Conservation (phyloP, 2,113 vertebrate species). For the Anarrhichthys ocellatus region DNA sequence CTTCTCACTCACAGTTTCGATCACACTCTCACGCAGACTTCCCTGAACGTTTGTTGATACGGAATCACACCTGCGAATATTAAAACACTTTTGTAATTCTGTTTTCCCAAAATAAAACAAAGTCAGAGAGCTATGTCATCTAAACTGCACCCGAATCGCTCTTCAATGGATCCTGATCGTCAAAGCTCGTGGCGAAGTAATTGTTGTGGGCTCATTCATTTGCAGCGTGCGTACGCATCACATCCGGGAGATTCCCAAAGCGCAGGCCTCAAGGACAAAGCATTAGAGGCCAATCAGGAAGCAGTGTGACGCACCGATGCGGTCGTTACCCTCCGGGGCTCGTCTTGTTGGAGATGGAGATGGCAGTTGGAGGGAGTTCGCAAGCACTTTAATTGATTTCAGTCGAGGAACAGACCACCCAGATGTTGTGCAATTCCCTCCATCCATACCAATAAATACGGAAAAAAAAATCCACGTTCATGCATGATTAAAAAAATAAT, state of each 20-base stretch:
- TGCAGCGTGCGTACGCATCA: conserved; percentile 14
- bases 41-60: conserved; percentile 32
- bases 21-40: conserved; percentile 35
- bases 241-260: conserved; percentile 24
- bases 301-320: conserved; percentile 38
- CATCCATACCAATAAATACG: background rate
- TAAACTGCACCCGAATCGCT: conserved; percentile 6
- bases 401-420: conserved; percentile 38
- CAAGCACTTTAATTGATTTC: conserved; percentile 62
- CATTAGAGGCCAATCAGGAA: conserved; percentile 54
- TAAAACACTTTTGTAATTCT: conserved; percentile 47
- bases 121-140: background rate
- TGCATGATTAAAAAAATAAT: conserved; percentile 1
- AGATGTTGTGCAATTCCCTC: conserved; percentile 14
- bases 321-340: conserved; percentile 22
- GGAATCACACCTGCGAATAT: conserved; percentile 60
- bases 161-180: background rate
- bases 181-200: background rate
- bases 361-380: conserved; percentile 58
- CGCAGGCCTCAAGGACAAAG: conserved; percentile 50
- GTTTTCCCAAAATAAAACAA: conserved; percentile 13
- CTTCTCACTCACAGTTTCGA: conserved; percentile 39
- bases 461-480: background rate
- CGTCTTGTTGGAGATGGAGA: conserved; percentile 58
- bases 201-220: conserved; percentile 38